Evolutionary conservation across 2,113 vertebrate genomes (phyloP).

Genomic region (Antigone vipio): DNA sequence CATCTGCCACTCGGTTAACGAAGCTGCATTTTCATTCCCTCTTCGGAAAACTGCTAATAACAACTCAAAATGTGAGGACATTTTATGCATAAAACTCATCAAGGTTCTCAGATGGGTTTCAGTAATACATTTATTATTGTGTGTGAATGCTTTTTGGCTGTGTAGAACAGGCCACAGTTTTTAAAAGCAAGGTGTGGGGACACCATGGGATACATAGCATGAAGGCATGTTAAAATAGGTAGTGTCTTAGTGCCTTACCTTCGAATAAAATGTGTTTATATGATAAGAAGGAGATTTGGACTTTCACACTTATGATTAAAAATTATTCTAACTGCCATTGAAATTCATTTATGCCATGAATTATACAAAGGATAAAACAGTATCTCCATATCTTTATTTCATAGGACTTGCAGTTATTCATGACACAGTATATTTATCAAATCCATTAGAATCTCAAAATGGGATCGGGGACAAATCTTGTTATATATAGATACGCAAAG

Average conservation of each 20-base stretch:
- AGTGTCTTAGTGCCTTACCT: not conserved
- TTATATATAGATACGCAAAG: not conserved
- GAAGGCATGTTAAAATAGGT: not conserved
- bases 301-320: conserved; percentile 21
- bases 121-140: not conserved
- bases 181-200: not conserved
- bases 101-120: not conserved
- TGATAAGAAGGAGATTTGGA: not conserved
- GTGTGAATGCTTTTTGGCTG: not conserved
- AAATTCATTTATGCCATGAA: not conserved
- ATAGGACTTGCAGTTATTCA: not conserved
- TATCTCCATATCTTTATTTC: not conserved
- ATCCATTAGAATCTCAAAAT: not conserved
- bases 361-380: not conserved
- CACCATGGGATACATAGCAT: not conserved
- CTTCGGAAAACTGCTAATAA: not conserved
- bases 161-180: not conserved
- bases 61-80: not conserved
- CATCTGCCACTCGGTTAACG: not conserved
- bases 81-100: not conserved
- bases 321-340: not conserved
- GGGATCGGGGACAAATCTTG: not conserved
- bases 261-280: conserved; percentile 6
- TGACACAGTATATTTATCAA: not conserved
- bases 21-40: not conserved